Evolutionary conservation across 2,888 invertebrate genomes (phyloP), one percentile per base, ranked within the genome.

Genomic region (Leptothorax acervorum): DNA sequence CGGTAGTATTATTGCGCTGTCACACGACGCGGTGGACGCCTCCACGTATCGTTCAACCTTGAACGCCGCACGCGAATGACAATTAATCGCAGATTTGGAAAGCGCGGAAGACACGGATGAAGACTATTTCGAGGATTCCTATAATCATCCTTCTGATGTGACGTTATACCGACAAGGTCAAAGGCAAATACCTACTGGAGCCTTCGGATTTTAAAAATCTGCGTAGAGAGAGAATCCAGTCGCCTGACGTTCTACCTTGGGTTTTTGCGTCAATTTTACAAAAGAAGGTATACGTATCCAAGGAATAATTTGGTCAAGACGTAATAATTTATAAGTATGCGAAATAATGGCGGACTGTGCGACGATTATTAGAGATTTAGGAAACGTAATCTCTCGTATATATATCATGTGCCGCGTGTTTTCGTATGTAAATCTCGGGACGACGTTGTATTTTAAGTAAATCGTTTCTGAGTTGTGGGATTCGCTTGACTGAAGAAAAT

Each of bases 371-470:
- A 28, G n/a, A 1, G 1, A 68, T 31, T 48, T 57, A 57, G 55
- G 57, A 57, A 78, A 57, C 18, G 57, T 68, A 57, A 78, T 78
- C 45, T 79, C 55, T 15, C 55, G 4, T 15, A 45, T 15, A 45
- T 45, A 31, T 45, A 68, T 68, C 68, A 78, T 31, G 31, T 53
- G 28, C 55, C 3, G 23, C 15, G n/a, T 78, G 68, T 57, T 78
- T 78, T 78, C 31, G 9, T 68, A 78, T 57, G 55, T 70, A 79
- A 79, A 79, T 70, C 45, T 79, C 11, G 3, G 9, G 3, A 15
- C 11, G 31, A 57, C 28, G 35, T 45, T 15, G 18, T 79, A 70
- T 68, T 57, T 79, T 9, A 57, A 5, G n/a, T 35, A 60, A 4
- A 0, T 68, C n/a, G 45, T 31, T 53, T 55, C 39, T 48, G 51